Evolutionary conservation across 2,113 vertebrate genomes (phyloP).

Genomic region (Phrynosoma platyrhinos): DNA sequence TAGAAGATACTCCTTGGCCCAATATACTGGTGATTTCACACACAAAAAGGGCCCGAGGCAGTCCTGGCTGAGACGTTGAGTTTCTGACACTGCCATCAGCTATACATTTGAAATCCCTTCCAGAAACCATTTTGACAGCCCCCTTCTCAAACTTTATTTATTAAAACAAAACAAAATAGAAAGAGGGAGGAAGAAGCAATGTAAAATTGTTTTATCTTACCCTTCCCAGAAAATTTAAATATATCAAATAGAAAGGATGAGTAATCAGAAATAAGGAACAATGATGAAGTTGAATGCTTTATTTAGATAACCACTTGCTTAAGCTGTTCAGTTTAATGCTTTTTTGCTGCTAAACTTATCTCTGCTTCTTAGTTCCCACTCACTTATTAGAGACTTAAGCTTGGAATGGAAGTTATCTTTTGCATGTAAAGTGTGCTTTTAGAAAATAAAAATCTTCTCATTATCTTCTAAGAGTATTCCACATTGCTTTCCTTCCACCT

Average conservation of each 20-base stretch:
- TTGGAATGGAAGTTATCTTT: conserved; percentile 19
- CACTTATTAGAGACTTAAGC: conserved; percentile 22
- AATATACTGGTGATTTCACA: not conserved
- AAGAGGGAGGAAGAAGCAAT: no score
- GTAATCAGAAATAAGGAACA: conserved; percentile 33
- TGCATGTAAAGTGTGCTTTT: conserved; percentile 29
- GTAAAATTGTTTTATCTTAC: not conserved
- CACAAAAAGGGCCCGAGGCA: not conserved
- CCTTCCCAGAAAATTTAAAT: conserved; percentile 30
- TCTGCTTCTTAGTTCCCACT: conserved; percentile 44
- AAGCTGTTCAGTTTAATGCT: conserved; percentile 22
- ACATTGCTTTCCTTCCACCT: conserved; percentile 10
- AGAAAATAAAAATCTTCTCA: conserved; percentile 15
- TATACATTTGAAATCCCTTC: not conserved
- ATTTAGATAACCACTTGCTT: conserved; percentile 29
- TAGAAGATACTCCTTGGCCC: not conserved
- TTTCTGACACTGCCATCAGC: not conserved
- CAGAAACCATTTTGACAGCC: conserved; percentile 25
- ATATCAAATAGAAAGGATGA: conserved; percentile 21
- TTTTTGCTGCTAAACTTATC: conserved; percentile 38
- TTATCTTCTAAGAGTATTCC: conserved; percentile 25
- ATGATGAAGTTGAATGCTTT: not conserved
- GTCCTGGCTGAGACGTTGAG: not conserved
- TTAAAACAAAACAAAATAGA: not conserved
- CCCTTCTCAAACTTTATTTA: conserved; percentile 41